phyloP scores from a whole-genome alignment of 2,113 vertebrate species.

The Syngnathus floridae region DNA sequence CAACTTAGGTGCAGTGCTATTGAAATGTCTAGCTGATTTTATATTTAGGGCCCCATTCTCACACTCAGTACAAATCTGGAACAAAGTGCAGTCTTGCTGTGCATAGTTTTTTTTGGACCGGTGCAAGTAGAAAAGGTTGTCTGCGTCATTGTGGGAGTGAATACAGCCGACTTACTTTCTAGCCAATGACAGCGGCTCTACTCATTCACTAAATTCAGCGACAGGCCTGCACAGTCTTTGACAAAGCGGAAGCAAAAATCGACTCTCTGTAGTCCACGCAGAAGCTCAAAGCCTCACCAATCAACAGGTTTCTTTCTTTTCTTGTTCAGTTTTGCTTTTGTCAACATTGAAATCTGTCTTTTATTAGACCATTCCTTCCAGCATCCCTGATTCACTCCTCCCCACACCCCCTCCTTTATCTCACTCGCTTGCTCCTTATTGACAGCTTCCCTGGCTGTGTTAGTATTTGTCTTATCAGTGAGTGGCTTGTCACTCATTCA shows the following conservation, averaged over 20 bases:
- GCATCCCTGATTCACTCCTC: not conserved
- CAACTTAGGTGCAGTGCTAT: not conserved
- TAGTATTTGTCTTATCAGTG: conserved; percentile 69
- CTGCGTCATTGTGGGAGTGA: too few relatives aligned
- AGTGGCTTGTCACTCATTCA: conserved; percentile 59
- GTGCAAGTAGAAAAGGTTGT: too few relatives aligned
- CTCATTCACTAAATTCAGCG: too few relatives aligned
- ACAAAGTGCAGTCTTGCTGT: too few relatives aligned
- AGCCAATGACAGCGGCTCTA: too few relatives aligned
- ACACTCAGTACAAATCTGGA: too few relatives aligned
- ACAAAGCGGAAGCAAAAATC: too few relatives aligned
- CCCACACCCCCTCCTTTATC: conserved; percentile 18
- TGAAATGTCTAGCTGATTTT: not conserved
- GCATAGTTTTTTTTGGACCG: too few relatives aligned
- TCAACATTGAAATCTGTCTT: conserved; percentile 3
- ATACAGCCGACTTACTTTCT: too few relatives aligned
- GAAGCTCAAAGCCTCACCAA: not conserved
- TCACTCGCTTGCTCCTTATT: conserved; percentile 35
- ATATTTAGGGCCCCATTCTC: too few relatives aligned
- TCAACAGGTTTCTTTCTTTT: not conserved
- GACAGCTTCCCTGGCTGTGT: conserved; percentile 56
- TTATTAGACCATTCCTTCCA: conserved; percentile 11
- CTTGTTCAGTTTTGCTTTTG: conserved; percentile 7
- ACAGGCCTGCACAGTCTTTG: too few relatives aligned
- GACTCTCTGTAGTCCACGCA: too few relatives aligned